Evolutionary conservation across 2,113 vertebrate genomes (phyloP), one percentile per base, ranked within the genome.

Genomic region (Neogobius melanostomus): DNA sequence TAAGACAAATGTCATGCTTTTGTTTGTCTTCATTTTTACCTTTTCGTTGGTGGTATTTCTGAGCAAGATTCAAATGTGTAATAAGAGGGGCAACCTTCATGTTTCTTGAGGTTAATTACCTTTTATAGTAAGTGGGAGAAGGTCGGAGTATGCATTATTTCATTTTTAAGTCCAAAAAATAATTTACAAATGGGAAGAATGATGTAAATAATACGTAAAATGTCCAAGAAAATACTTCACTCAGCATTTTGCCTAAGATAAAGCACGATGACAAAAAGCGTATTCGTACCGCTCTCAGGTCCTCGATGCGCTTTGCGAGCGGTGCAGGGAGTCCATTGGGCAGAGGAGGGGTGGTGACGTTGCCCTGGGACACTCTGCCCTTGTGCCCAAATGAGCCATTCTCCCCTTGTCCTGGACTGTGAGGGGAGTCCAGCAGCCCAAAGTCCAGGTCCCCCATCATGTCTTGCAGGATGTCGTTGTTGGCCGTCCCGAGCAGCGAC

Each of bases 401-500:
- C 88, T 99, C 96, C 51, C 90, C 96, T 93, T 86, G 95, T 0
- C 90, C 88, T 0, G 95, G 95, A 88, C 91, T 95, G 88, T 96
- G 94, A 51, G 96, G 95, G 28, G 96, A 95, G 88, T 98, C 97
- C 90, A 99, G 92, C 83, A 98, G 92, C 66, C 91, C 94, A 49
- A 98, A 96, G 92, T 99, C 98, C 81, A 99, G 92, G 79, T 98
- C 95, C 28, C 94, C 94, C 91, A 99, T 92, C 91, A 98, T 95
- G 88, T 98, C 95, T 91, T 96, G 96, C 83, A 98, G 87, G 12
- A 98, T 89, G 84, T 98, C 97, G 81, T 98, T 96, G 59, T 94
- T 96, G 90, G 95, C 92, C 59, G 94, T 91, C 81, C 95, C 95
- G 85, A 99, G 95, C 91, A 99, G 94, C 8, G 96, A 95, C 87